Evolutionary conservation across 2,888 invertebrate species (phyloP), one percentile per base, ranked within the genome.

Genomic region (Pediacus dermestoides): DNA sequence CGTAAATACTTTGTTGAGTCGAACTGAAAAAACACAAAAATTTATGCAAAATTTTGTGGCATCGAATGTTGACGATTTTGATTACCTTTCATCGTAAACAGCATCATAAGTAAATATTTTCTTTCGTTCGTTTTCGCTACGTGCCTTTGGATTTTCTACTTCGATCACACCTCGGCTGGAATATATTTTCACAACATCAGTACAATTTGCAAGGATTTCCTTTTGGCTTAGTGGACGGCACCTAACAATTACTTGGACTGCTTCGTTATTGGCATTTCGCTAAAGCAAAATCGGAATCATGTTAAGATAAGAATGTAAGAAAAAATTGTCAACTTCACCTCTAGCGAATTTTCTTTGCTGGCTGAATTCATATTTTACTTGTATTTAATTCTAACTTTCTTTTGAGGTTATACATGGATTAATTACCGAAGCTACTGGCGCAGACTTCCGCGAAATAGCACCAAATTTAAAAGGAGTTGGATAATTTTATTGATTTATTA

Each of bases 21-120:
- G 95, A 88, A 55, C 80, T 82, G 49, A 31, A 70, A 66, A 35
- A 4, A 3, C 11, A 28, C 28, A 28, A 7, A 28, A 13, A 28
- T 6, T 13, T 4, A 14, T 13, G 26, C 10, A 9, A 9, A 26
- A 7, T 7, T 26, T 23, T 23, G 23, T 23, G 8, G n/a, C 10
- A 23, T 23, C 23, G 8, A n/a, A n/a, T n/a, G n/a, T n/a, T n/a
- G n/a, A n/a, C n/a, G n/a, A n/a, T n/a, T 27, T 74, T n/a, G n/a
- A n/a, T 71, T 68, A 82, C 76, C 77, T 75, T 75, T 80, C 80
- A 73, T 95, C 95, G 74, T 96, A 99, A 3, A 96, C 95, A 16
- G 94, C 88, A 72, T 99, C 99, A 74, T 95, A 99, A 1, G 96
- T 95, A 73, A 97, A 99, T 50, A 87, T 80, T 71, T 96, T 96